These are phyloP conservation scores for Palythoa heliodiscus DNA, from an alignment of 92 coral and sea anemone species.

Conservation along the genomic window DNA sequence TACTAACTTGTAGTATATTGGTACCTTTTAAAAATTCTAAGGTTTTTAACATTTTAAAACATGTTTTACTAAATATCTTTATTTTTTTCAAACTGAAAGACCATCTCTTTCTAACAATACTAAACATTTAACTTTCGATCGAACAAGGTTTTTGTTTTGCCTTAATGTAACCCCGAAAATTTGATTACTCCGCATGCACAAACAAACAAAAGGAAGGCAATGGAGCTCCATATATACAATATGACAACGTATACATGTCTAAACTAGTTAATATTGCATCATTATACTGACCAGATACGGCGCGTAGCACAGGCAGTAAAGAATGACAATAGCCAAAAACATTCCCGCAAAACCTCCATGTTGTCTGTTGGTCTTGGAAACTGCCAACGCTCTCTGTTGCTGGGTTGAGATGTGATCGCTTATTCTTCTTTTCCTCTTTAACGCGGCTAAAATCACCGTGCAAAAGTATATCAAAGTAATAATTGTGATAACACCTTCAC, in stretches of 20 bases:
- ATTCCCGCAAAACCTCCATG: constrained; percentile 82
- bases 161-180: not conserved
- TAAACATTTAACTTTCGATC: not conserved
- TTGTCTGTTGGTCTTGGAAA: constrained; percentile 51
- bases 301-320: constrained; percentile 78
- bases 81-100: not conserved
- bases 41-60: not conserved
- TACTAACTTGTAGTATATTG: no score
- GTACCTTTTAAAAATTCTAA: no score
- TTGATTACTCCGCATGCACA: not conserved
- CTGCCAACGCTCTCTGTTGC: constrained; percentile 68
- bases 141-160: not conserved
- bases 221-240: not conserved
- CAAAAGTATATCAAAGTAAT: constrained; percentile 71
- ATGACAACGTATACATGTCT: no score
- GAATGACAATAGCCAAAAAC: constrained; percentile 71
- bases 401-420: constrained; percentile 59
- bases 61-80: not conserved
- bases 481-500: constrained; percentile 71
- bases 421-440: constrained; percentile 62
- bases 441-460: constrained; percentile 48
- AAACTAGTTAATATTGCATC: not conserved
- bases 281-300: constrained; percentile 92
- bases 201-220: not conserved
- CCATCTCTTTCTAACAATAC: no score